phyloP scores from a whole-genome alignment of 2,113 vertebrate species.

The Elanus axillaris region DNA sequence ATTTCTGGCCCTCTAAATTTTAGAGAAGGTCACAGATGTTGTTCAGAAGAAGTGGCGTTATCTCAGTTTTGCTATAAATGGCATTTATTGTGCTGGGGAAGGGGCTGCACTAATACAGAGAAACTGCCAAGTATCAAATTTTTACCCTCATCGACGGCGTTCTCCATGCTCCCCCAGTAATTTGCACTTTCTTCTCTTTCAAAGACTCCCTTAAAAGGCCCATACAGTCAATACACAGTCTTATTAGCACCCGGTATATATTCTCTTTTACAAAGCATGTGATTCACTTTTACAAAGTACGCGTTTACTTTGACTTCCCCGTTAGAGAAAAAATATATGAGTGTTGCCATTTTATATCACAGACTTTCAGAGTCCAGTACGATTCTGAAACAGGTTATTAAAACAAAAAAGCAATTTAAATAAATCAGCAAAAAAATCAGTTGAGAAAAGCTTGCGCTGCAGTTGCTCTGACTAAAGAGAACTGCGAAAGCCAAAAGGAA shows the following conservation, averaged over 20 bases:
- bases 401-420: constrained; percentile 49
- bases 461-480: neutral
- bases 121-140: neutral
- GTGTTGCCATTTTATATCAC: neutral
- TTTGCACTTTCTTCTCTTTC: neutral
- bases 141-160: neutral
- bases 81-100: neutral
- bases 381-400: neutral
- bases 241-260: neutral
- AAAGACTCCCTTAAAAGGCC: neutral
- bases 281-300: neutral
- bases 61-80: neutral
- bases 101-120: neutral
- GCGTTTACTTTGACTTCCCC: neutral
- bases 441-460: constrained; percentile 16
- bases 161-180: neutral
- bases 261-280: neutral
- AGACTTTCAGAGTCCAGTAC: neutral
- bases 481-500: constrained; percentile 25
- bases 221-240: neutral
- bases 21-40: neutral
- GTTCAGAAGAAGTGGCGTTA: neutral
- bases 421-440: neutral
- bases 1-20: neutral
- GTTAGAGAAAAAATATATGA: neutral